A percentile compares a stretch with the other conserved stretches of the same genome.
Conservation (phyloP, 2,888 invertebrate species). For the Auanema freiburgensis region DNA sequence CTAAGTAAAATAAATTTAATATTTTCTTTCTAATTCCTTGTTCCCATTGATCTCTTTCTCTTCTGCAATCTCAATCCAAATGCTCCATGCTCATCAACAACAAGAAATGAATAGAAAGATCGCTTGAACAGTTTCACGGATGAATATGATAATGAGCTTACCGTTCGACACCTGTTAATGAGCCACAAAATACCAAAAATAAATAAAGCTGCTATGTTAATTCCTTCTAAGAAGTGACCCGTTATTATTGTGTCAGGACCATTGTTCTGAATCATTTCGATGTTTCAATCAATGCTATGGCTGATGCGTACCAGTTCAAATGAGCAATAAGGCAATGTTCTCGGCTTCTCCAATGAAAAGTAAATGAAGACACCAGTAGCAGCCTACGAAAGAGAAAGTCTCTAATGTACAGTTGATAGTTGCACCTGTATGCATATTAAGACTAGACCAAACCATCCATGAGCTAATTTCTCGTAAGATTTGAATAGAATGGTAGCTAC, state of each 20-base stretch:
- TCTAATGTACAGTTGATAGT: too few species aligned
- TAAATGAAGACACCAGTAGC: too few species aligned
- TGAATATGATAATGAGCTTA: not conserved
- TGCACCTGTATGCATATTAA: constrained; percentile 12
- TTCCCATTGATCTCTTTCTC: too few species aligned
- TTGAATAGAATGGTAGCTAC: constrained; percentile 1
- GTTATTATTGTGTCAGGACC: not conserved
- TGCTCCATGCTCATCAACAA: too few species aligned
- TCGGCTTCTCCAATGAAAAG: not conserved
- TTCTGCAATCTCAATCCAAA: too few species aligned
- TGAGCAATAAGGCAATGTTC: constrained; percentile 7
- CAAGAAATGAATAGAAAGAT: too few species aligned
- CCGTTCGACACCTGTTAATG: constrained; percentile 2
- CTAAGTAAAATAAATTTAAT: too few species aligned
- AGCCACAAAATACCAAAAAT: constrained; percentile 5
- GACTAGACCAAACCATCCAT: constrained; percentile 16
- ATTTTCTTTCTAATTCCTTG: too few species aligned
- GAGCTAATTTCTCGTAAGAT: constrained; percentile 2
- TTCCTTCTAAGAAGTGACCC: not conserved
- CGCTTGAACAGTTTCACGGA: not conserved
- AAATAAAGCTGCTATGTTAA: not conserved
- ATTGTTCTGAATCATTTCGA: constrained; percentile 1
- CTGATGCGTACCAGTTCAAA: constrained; percentile 3
- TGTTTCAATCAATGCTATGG: not conserved
- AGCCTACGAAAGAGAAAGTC: not conserved